phyloP scores from a whole-genome alignment of 2,113 vertebrate genomes.

The Labrus mixtus region DNA sequence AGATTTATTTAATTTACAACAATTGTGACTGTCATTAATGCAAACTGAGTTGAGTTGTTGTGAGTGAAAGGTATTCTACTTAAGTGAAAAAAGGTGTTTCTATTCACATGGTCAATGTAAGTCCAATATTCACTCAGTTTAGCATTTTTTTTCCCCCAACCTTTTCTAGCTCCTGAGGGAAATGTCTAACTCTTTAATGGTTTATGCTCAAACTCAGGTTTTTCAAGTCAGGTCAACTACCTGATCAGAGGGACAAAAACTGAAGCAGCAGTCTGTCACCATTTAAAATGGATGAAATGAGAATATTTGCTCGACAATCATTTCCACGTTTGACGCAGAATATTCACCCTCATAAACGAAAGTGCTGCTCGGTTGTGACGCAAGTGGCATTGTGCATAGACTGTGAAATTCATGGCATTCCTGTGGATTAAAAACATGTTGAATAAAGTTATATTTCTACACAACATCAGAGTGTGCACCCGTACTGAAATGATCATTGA shows the following conservation, averaged over 20 bases:
- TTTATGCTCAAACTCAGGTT: neutral
- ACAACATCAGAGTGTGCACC: neutral
- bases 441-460: neutral
- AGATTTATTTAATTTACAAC: too few species aligned
- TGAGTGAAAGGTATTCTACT: too few species aligned
- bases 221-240: too few species aligned
- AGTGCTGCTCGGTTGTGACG: neutral
- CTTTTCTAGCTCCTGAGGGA: neutral
- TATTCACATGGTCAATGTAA: too few species aligned
- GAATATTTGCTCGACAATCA: neutral
- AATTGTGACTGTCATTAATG: too few species aligned
- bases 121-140: too few species aligned
- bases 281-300: neutral
- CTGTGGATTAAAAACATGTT: neutral
- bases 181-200: neutral
- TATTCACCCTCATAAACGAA: neutral
- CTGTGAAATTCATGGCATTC: neutral
- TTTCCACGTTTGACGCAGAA: neutral
- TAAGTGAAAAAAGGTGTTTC: too few species aligned
- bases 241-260: neutral
- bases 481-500: too few species aligned
- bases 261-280: neutral
- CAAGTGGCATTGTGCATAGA: neutral
- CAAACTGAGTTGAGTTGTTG: too few species aligned
- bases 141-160: neutral